Evolutionary conservation across 2,113 vertebrate genomes (phyloP), one percentile per base, ranked within the genome.

Genomic region (Dendropsophus ebraccatus): DNA sequence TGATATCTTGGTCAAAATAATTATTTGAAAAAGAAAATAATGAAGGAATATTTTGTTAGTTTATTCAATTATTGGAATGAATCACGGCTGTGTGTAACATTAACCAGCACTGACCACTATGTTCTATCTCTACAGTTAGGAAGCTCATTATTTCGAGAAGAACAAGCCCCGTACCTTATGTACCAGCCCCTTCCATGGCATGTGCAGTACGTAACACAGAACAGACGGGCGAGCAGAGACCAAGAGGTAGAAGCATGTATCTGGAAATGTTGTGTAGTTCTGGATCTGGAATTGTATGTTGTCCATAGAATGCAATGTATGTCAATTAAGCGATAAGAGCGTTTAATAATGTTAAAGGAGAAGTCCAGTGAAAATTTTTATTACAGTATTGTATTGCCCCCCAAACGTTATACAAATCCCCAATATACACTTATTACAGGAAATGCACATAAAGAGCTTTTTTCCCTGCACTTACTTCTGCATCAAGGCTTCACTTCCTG

Each of bases 111-210:
- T 78, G 30, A 78, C 23, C 50, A 17, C 16, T 3, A 0, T 81
- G 0, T 11, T 37, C 41, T 30, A 0, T 74, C 19, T 8, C 37
- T 10, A 17, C 89, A 96, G 96, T 91, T 96, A 13, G 92, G 94
- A 12, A 67, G 88, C 28, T 88, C 82, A 72, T 91, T 95, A 84
- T 89, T 91, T 47, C 91, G 21, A 0, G 89, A 95, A 49, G 95
- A 96, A 17, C 94, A 92, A 5, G 87, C 95, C 90, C 95, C 95
- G 2, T 96, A 95, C 87, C 90, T 96, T 30, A 91, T 96, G 88
- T 94, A 95, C 86, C 96, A 96, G 89, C 95, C 96, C 60, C 90
- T 96, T 88, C 96, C 96, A 50, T 97, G 96, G 96, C 95, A 96
- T 91, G 82, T 97, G 85, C 95, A 96, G 91, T 95, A 91, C 0